Evolutionary conservation across 2,888 invertebrate genomes (phyloP).

Genomic region (Phorcus lineatus): DNA sequence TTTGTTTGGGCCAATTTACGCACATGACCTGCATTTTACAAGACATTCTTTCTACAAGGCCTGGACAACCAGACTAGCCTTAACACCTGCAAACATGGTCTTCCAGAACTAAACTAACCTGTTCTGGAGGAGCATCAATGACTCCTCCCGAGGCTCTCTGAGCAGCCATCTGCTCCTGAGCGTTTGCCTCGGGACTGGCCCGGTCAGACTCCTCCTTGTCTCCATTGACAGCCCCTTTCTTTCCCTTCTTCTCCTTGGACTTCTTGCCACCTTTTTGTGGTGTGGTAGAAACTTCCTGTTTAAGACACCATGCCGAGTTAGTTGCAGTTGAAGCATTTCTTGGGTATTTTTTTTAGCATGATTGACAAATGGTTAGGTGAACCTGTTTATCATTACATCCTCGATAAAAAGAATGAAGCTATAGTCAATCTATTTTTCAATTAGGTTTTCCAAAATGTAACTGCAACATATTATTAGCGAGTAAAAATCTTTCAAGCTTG

Average conservation of each 20-base stretch:
- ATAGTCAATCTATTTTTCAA: background rate
- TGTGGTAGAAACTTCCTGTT: conserved; percentile 12
- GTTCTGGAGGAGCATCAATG: conserved; percentile 63
- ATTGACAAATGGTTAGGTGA: background rate
- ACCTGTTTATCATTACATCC: background rate
- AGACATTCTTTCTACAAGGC: background rate
- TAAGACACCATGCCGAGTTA: background rate
- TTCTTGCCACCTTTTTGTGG: conserved; percentile 50
- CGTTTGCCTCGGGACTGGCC: conserved; percentile 64
- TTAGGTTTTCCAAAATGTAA: too few relatives aligned
- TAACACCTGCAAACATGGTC: background rate
- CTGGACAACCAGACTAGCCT: too few relatives aligned
- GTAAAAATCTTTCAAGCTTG: too few relatives aligned
- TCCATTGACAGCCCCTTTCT: conserved; percentile 26
- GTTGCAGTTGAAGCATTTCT: too few relatives aligned
- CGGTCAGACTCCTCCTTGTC: conserved; percentile 37
- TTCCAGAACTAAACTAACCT: conserved; percentile 33
- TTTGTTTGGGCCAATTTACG: too few relatives aligned
- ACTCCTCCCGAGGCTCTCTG: conserved; percentile 64
- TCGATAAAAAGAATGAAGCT: background rate
- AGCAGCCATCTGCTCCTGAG: conserved; percentile 69
- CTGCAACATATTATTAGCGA: too few relatives aligned
- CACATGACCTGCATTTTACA: too few relatives aligned
- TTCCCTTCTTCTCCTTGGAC: conserved; percentile 39
- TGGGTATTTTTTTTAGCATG: background rate